Evolutionary conservation across 2,113 vertebrate species (phyloP).

Genomic region (Gavialis gangeticus): DNA sequence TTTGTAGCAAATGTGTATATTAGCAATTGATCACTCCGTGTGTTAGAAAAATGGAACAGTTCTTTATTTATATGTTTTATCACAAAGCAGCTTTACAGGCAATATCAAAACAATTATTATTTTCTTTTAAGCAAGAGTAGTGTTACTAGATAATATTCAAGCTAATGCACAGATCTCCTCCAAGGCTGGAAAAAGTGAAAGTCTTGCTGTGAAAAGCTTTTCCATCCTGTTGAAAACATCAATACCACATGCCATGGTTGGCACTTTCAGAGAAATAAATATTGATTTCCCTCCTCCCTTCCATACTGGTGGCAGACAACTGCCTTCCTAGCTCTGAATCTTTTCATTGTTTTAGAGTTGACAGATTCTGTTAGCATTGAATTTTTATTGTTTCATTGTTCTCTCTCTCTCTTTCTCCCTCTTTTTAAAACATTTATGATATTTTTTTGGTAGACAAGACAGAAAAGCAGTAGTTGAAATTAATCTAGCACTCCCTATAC

Average conservation of each 20-base stretch:
- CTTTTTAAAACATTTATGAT: not conserved
- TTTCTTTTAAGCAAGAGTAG: not conserved
- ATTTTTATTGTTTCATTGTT: constrained; percentile 59
- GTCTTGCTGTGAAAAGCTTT: constrained; percentile 61
- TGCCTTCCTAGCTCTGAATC: constrained; percentile 41
- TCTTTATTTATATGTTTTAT: not conserved
- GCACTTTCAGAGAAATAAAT: constrained; percentile 71
- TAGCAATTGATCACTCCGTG: not conserved
- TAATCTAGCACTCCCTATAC: constrained; percentile 1
- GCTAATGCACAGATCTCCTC: constrained; percentile 27
- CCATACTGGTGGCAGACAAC: constrained; percentile 44
- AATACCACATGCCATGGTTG: constrained; percentile 48
- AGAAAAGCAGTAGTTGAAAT: constrained; percentile 45
- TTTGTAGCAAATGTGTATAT: not conserved
- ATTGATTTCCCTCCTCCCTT: constrained; percentile 70
- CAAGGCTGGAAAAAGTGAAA: constrained; percentile 50
- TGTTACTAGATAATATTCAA: constrained; percentile 13
- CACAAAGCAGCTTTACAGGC: not conserved
- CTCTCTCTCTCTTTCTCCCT: not conserved
- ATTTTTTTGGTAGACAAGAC: not conserved
- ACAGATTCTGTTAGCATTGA: constrained; percentile 53
- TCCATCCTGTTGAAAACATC: constrained; percentile 70
- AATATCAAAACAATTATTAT: not conserved
- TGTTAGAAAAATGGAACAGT: not conserved
- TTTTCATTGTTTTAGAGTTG: constrained; percentile 66